These are phyloP conservation scores for Melanotaenia nigrans DNA, from an alignment of 2,797 vertebrate genomes.

Conservation along the genomic window DNA sequence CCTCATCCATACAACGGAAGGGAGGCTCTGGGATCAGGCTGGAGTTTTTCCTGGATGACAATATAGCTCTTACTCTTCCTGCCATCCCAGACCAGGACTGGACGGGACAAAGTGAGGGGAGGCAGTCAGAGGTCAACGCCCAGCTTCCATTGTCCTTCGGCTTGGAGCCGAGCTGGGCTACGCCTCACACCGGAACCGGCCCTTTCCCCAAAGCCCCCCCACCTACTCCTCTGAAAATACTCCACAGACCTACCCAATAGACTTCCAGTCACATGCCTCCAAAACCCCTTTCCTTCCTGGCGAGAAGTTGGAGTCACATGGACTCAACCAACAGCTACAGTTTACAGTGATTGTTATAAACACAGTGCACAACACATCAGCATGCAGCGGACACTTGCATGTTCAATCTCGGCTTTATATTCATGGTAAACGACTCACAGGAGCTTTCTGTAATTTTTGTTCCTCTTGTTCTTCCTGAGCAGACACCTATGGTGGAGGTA, in stretches of 20 bases:
- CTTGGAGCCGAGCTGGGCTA: slow-evolving; percentile 29
- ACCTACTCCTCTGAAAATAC: slow-evolving; percentile 33
- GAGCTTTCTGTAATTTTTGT: slow-evolving; percentile 77
- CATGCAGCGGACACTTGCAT: slow-evolving; percentile 69
- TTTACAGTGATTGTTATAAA: slow-evolving; percentile 46
- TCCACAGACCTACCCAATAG: slow-evolving; percentile 29
- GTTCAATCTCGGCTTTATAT: slow-evolving; percentile 75
- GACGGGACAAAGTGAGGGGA: slow-evolving; percentile 29
- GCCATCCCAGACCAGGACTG: slow-evolving; percentile 60
- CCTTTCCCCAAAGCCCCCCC: slow-evolving; percentile 56
- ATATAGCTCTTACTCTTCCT: slow-evolving; percentile 65
- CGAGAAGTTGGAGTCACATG: slow-evolving; percentile 51
- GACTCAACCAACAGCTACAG: slow-evolving; percentile 23
- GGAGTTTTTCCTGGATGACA: slow-evolving; percentile 75
- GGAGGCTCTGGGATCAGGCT: slow-evolving; percentile 64
- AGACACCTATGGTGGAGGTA: slow-evolving; percentile 63
- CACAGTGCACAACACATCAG: slow-evolving; percentile 50
- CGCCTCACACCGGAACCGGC: slow-evolving; percentile 58
- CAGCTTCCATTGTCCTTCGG: slow-evolving; percentile 74
- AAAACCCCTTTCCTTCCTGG: slow-evolving; percentile 72
- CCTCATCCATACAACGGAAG: slow-evolving; percentile 67
- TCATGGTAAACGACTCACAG: slow-evolving; percentile 73
- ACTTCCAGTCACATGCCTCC: slow-evolving; percentile 69
- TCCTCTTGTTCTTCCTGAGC: slow-evolving; percentile 68
- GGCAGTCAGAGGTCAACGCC: slow-evolving; percentile 69